Evolutionary conservation across 1,140 invertebrate genomes (phyloP).

Genomic region (Caenorhabditis latens): DNA sequence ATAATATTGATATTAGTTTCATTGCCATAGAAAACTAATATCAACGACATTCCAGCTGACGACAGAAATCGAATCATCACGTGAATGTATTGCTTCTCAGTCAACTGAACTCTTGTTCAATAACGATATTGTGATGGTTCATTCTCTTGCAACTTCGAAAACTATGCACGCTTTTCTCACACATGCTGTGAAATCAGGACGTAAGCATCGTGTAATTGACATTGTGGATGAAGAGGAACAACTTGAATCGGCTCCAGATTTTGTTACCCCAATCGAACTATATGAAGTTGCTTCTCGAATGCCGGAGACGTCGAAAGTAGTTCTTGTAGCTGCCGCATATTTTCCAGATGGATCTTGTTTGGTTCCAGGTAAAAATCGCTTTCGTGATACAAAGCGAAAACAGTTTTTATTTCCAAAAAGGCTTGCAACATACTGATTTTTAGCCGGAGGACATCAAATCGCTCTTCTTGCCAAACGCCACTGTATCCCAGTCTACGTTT

Average conservation of each 20-base stretch:
- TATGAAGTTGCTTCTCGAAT: conserved; percentile 37
- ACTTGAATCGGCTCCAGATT: conserved; percentile 2
- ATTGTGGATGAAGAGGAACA: conserved; percentile 44
- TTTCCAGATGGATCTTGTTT: conserved; percentile 27
- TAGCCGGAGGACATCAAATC: conserved; percentile 28
- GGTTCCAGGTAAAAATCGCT: background rate
- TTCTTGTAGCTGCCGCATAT: conserved; percentile 10
- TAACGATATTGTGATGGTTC: conserved; percentile 39
- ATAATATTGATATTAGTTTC: too few species aligned
- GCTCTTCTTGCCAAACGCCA: conserved; percentile 35
- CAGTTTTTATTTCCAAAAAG: too few species aligned
- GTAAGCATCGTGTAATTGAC: conserved; percentile 32
- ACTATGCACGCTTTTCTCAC: conserved; percentile 29
- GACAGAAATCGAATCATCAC: conserved; percentile 24
- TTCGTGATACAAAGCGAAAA: too few species aligned
- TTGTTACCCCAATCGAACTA: background rate
- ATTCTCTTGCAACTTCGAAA: conserved; percentile 13
- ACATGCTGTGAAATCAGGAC: conserved; percentile 8
- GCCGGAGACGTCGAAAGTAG: conserved; percentile 40
- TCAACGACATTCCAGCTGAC: background rate
- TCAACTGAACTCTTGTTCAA: conserved; percentile 34
- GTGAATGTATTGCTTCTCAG: conserved; percentile 25
- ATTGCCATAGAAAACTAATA: too few species aligned
- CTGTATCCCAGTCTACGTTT: conserved; percentile 3
- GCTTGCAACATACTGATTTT: too few species aligned